Evolutionary conservation across 2,888 invertebrate genomes (phyloP), one percentile per base, ranked within the genome.

Genomic region (Villa cingulata): DNA sequence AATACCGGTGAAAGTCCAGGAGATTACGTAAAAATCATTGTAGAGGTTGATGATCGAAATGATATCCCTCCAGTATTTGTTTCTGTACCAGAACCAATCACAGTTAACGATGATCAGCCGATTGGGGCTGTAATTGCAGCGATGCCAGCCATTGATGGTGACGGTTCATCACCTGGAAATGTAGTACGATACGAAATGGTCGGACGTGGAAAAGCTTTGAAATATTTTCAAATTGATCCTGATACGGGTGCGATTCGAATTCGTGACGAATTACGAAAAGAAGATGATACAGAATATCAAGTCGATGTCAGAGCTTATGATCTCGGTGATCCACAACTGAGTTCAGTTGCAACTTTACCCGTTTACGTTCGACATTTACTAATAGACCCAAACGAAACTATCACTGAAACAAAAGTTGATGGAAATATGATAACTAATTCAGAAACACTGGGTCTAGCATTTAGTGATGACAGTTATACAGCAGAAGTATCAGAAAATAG

Each of bases 11-110:
- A 79, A 20, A 72, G 71, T 2, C 73, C 77, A 0, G 84, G 83
- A 0, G 79, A 86, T 34, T 84, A 82, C 0, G 82, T 88, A 4
- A 82, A 79, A 52, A 50, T 67, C 4, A 53, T 60, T 2, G 57
- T 69, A 10, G 62, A 65, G n/a, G 70, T 70, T 0, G 69, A 87
- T 77, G 91, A 91, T 64, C 80, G 83, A 54, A 91, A 91, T 65
- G 90, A 92, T 67, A 83, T 88, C 56, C 80, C 88, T 0, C 91
- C 91, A 7, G 81, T 88, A 44, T 91, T 91, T 65, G 83, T 86
- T 0, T 80, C 84, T 1, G 79, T 86, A 0, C 83, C 87, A 0
- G 81, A 85, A 45, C 87, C 90, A 0, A 79, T 90, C 2, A 85
- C 86, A 0, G 71, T 91, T 14, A 86, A 87, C 57, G 90, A 89